phyloP scores from a whole-genome alignment of 2,113 vertebrate species.

The Odobenus rosmarus region DNA sequence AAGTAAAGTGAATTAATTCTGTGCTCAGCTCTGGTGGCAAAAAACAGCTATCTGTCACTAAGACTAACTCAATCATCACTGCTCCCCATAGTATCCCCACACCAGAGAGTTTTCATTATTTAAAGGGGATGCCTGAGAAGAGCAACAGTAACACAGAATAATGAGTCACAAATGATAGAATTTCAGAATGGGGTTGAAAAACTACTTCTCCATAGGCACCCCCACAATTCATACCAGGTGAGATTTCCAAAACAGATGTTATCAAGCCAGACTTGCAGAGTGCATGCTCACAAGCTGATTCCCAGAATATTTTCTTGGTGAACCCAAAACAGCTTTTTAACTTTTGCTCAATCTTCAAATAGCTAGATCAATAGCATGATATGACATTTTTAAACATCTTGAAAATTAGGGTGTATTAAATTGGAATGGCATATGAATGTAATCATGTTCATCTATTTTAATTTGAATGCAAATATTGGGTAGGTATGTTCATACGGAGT shows the following conservation, averaged over 20 bases:
- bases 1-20: slow-evolving; percentile 41
- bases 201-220: neutral
- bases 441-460: neutral
- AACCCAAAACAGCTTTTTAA: slow-evolving; percentile 17
- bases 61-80: slow-evolving; percentile 10
- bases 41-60: slow-evolving; percentile 14
- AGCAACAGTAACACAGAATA: neutral
- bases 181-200: neutral
- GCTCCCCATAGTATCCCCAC: neutral
- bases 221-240: neutral
- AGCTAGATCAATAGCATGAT: neutral
- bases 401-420: neutral
- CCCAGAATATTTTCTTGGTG: neutral
- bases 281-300: neutral
- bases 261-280: neutral
- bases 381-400: neutral
- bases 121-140: neutral
- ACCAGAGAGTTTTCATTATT: slow-evolving; percentile 35
- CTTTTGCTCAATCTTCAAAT: neutral
- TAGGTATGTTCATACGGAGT: neutral
- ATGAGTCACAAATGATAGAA: neutral
- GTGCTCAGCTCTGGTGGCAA: neutral
- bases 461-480: neutral
- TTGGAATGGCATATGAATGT: neutral
- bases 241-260: neutral